phyloP scores from a whole-genome alignment of 2,888 invertebrate genomes.

The Andrena flavipes region DNA sequence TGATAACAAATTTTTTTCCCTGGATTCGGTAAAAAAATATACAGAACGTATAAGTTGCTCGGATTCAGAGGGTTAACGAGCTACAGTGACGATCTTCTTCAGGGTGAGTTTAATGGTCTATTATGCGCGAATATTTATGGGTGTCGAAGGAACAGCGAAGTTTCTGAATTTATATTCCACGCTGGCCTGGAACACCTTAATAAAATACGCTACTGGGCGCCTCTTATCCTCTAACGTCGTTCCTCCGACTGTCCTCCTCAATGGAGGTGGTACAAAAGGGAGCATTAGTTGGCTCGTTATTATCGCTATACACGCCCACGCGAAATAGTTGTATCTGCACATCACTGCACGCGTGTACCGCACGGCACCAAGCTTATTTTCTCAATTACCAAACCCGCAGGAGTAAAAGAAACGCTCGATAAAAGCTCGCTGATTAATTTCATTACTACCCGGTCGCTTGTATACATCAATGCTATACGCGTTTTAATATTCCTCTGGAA shows the following conservation, averaged over 20 bases:
- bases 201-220: conserved; percentile 41
- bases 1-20: too few relatives aligned
- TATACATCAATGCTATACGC: neutral
- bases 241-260: conserved; percentile 26
- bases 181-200: conserved; percentile 12
- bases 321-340: conserved; percentile 40
- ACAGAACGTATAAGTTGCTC: too few relatives aligned
- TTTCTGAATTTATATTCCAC: conserved; percentile 1
- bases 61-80: too few relatives aligned
- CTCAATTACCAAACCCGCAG: neutral
- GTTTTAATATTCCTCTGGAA: neutral
- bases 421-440: conserved; percentile 2
- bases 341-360: conserved; percentile 7
- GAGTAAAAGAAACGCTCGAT: neutral
- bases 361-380: conserved; percentile 2
- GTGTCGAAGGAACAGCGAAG: neutral
- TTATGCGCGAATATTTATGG: too few relatives aligned
- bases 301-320: conserved; percentile 69
- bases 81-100: too few relatives aligned
- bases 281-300: conserved; percentile 72
- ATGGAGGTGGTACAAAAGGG: conserved; percentile 32
- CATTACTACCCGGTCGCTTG: neutral
- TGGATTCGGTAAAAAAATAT: too few relatives aligned
- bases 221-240: conserved; percentile 28
- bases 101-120: too few relatives aligned